Evolutionary conservation across 2,888 invertebrate species (phyloP), one percentile per base, ranked within the genome.

Genomic region (Hyposoter didymator): DNA sequence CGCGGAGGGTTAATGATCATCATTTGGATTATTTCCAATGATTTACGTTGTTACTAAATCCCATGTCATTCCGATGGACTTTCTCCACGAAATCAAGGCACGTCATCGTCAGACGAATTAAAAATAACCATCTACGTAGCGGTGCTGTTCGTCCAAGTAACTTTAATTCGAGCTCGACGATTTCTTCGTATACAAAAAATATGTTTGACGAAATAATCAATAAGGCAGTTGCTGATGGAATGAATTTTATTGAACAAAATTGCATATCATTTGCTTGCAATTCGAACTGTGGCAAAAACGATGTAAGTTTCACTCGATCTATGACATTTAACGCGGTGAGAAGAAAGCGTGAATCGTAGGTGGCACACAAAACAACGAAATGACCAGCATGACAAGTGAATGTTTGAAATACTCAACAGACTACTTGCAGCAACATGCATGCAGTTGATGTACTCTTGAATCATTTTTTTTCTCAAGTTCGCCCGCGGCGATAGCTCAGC

Each of bases 401-500:
- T 66, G 39, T 22, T 66, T 52, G 17, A 22, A 78, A 52, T 66
- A 67, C 22, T 49, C 45, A 52, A 67, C 67, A 14, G 52, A 67
- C 66, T 19, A 43, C 28, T n/a, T 17, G 32, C 19, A 66, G 69
- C 19, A 43, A 47, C 32, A 28, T 39, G 43, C 47, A 55, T 43
- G 28, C n/a, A 28, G 78, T 47, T 78, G 69, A 78, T 32, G 69
- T 69, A 55, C 32, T 2, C 28, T 12, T 14, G 55, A 12, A 22
- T 52, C 0, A 19, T 59, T 78, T 55, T 67, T 39, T 22, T 32
- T 28, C 66, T 12, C 35, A n/a, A 55, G 35, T 45, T 39, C 0
- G 19, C 66, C 39, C 52, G 52, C 66, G 66, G 66, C 76, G 17
- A 10, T 73, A 66, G 43, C 47, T 73, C 67, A 73, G 59, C 59